Percentiles rank a stretch among this genome's conserved stretches.
Conservation (phyloP, 2,113 vertebrate species). For the Euleptes europaea region DNA sequence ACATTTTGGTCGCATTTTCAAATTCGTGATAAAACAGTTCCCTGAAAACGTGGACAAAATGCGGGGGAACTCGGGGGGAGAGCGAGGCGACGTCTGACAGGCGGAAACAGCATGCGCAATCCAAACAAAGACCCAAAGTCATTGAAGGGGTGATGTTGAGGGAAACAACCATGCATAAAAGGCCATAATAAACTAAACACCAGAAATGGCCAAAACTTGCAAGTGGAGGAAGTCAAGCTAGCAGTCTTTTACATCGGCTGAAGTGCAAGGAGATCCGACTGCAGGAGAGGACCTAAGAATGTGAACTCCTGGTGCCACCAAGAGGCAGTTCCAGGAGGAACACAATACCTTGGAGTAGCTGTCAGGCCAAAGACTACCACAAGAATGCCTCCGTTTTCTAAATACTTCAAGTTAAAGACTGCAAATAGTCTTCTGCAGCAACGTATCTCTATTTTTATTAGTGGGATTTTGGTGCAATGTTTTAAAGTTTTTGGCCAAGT, state of each 20-base stretch:
- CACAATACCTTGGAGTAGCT: neutral
- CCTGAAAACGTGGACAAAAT: no score
- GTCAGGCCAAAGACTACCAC: neutral
- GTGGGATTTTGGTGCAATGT: neutral
- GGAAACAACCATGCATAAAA: no score
- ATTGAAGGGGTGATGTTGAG: no score
- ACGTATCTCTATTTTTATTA: neutral
- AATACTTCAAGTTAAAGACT: neutral
- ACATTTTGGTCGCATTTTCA: no score
- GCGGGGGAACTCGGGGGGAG: no score
- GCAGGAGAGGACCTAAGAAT: neutral
- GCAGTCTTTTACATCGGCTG: neutral
- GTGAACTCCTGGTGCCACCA: constrained; percentile 27
- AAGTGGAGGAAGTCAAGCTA: neutral
- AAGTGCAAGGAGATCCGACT: neutral
- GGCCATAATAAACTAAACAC: no score
- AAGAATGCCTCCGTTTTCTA: neutral
- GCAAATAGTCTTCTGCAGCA: neutral
- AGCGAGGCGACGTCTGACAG: no score
- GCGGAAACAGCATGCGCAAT: no score
- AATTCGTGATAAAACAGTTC: no score
- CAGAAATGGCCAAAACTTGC: neutral
- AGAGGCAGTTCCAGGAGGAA: constrained; percentile 17
- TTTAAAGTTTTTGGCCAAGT: no score
- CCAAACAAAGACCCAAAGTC: no score